Evolutionary conservation across 2,888 invertebrate species (phyloP), one percentile per base, ranked within the genome.

Genomic region (Himalopsyche anomala): DNA sequence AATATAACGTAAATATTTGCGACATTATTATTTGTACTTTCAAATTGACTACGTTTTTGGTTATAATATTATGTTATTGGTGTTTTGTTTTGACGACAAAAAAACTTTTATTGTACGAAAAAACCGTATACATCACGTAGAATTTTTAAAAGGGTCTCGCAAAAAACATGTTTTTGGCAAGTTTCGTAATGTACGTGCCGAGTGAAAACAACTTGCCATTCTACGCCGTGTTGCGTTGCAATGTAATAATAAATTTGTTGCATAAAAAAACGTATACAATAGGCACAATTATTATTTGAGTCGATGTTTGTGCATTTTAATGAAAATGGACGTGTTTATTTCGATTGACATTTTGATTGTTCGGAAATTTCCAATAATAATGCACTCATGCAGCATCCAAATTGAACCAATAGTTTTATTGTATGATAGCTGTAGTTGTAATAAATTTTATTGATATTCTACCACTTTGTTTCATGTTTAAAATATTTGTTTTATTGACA

Each of bases 251-350:
- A 62, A 62, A 19, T 19, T 62, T 62, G 28, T 62, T 19, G 19
- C 15, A 62, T 62, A 62, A 62, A 62, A 62, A n/a, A 62, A 62
- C 62, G n/a, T 62, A 19, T 28, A 62, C 62, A 19, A 62, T 28
- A 19, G 19, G 28, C 19, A 62, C 62, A 19, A 28, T 62, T n/a
- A 62, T 62, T 62, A n/a, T 62, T 28, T 15, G 51, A 51, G 51
- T 11, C 11, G 62, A 62, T 62, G 19, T 19, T 62, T 62, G 62
- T 62, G 62, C 9, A 62, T 62, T 62, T 62, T 19, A 62, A 62
- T 19, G 62, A 62, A 62, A 62, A 62, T 62, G 62, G 62, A 62
- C 62, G 62, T 62, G 62, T 62, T 62, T 62, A 62, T 62, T 62
- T 62, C 62, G 62, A 62, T 19, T 19, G 62, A 62, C 62, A 62